These are phyloP conservation scores for Brachirus orientalis DNA, from an alignment of 2,113 vertebrate genomes.

Conservation along the genomic window DNA sequence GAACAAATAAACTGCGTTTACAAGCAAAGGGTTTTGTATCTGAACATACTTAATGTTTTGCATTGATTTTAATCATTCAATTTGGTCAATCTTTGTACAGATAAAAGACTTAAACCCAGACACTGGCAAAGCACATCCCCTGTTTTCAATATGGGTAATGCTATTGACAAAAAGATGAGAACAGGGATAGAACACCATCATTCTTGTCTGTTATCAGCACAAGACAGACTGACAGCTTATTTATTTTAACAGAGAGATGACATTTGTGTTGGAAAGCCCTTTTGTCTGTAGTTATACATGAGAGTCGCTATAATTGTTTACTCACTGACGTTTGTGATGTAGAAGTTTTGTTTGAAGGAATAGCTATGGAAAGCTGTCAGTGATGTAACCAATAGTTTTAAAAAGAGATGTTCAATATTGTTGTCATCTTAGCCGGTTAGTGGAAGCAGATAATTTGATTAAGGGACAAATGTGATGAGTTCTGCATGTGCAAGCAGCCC, in stretches of 20 bases:
- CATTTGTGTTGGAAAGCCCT: constrained; percentile 2
- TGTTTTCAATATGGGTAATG: constrained; percentile 13
- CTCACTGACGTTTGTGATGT: background rate
- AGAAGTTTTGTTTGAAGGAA: background rate
- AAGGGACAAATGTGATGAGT: background rate
- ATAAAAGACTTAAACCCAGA: background rate
- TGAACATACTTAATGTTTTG: no score
- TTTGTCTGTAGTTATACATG: constrained; percentile 2
- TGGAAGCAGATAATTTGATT: background rate
- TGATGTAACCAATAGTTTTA: background rate
- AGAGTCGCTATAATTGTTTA: background rate
- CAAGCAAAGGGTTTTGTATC: no score
- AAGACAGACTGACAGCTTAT: constrained; percentile 13
- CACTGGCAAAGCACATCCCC: background rate
- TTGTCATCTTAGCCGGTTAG: no score
- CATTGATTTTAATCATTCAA: no score
- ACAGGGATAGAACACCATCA: no score
- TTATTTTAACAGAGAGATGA: constrained; percentile 9
- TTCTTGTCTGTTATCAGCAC: constrained; percentile 33
- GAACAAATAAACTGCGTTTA: no score
- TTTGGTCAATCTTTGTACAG: no score
- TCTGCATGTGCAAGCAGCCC: no score
- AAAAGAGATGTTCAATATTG: background rate
- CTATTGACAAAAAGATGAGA: constrained; percentile 2
- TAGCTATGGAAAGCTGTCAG: background rate